phyloP scores from a whole-genome alignment of 2,888 invertebrate genomes.

The Amblyjoppa fuscipennis region DNA sequence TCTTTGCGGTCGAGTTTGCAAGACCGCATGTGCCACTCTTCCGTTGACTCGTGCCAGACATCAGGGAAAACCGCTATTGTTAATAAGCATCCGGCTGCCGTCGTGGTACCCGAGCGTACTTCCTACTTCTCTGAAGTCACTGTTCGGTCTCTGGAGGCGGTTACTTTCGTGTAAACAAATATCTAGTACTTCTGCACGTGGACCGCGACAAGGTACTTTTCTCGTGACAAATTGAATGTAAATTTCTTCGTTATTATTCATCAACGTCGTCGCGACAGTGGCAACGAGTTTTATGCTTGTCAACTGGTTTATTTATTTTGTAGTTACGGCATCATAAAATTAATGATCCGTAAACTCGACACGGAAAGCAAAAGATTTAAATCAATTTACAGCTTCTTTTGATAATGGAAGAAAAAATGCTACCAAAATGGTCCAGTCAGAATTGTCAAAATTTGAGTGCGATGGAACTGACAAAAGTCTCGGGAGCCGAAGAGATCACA shows the following conservation, averaged over 20 bases:
- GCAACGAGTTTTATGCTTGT: not conserved
- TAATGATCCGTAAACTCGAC: not conserved
- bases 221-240: not conserved
- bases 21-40: constrained; percentile 71
- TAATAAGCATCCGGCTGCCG: constrained; percentile 70
- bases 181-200: not conserved
- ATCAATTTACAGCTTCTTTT: not conserved
- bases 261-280: constrained; percentile 1
- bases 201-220: not conserved
- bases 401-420: not conserved
- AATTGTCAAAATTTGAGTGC: not conserved
- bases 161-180: constrained; percentile 24
- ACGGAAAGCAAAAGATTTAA: not conserved
- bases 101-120: constrained; percentile 53
- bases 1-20: constrained; percentile 80
- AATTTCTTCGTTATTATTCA: constrained; percentile 14
- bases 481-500: not conserved
- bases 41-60: constrained; percentile 39
- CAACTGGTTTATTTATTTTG: not conserved
- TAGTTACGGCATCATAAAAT: not conserved
- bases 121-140: constrained; percentile 68
- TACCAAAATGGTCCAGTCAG: not conserved
- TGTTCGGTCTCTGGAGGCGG: constrained; percentile 55
- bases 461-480: not conserved
- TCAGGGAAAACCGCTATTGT: constrained; percentile 62